phyloP scores from a whole-genome alignment of 2,888 invertebrate species.

The Metalampra italica region DNA sequence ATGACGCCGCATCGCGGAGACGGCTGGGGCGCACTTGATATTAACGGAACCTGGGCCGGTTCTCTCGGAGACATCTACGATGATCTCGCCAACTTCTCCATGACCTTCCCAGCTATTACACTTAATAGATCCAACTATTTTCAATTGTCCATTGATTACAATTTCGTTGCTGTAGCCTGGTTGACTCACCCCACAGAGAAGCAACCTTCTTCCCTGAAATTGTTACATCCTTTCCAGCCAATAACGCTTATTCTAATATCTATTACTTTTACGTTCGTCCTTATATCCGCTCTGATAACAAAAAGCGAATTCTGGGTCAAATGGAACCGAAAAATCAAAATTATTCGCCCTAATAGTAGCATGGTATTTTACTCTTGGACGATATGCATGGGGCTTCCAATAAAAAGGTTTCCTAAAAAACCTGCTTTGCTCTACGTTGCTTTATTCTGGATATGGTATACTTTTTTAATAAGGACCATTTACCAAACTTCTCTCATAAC shows the following conservation, averaged over 20 bases:
- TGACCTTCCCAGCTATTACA: conserved; percentile 56
- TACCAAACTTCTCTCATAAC: conserved; percentile 58
- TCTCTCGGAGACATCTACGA: conserved; percentile 54
- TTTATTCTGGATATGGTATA: conserved; percentile 56
- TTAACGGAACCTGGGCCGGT: conserved; percentile 54
- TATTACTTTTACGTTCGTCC: conserved; percentile 38
- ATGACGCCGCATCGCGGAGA: conserved; percentile 43
- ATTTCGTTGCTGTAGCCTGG: conserved; percentile 39
- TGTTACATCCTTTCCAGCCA: conserved; percentile 47
- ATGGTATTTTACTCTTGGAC: conserved; percentile 49
- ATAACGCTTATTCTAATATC: conserved; percentile 36
- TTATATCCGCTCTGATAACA: conserved; percentile 32
- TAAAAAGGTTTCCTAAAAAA: conserved; percentile 40
- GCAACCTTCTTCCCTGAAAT: conserved; percentile 47
- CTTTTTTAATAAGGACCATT: conserved; percentile 53
- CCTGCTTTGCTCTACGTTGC: conserved; percentile 34
- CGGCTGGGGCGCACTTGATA: conserved; percentile 52
- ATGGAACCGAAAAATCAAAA: conserved; percentile 19
- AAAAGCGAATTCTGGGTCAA: conserved; percentile 28
- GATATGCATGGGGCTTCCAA: conserved; percentile 55
- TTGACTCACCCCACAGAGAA: conserved; percentile 42
- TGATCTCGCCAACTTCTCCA: conserved; percentile 57
- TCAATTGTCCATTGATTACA: conserved; percentile 48
- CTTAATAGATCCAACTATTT: conserved; percentile 41
- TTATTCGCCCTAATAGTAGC: conserved; percentile 21